phyloP scores from a whole-genome alignment of 2,888 invertebrate species.

The Julus scanicus region DNA sequence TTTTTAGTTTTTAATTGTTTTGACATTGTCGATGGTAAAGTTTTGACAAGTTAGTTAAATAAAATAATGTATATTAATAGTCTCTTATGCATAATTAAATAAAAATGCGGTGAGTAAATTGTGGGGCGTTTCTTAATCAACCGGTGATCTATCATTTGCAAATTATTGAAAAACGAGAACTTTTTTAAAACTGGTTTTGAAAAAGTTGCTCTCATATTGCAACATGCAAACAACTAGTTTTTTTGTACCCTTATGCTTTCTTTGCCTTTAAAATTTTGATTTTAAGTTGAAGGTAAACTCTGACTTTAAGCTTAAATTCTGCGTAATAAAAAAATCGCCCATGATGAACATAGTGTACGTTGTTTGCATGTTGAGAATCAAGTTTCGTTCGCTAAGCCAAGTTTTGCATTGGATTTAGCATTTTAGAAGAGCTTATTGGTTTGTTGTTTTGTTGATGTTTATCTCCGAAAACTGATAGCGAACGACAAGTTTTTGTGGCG shows the following conservation, averaged over 20 bases:
- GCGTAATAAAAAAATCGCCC: slow-evolving; percentile 6
- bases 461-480: not conserved
- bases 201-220: not conserved
- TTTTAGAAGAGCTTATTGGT: slow-evolving; percentile 15
- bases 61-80: not conserved
- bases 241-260: not conserved
- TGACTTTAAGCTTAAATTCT: not conserved
- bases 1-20: too few species aligned
- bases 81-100: not conserved
- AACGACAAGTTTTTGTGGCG: slow-evolving; percentile 41
- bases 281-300: slow-evolving; percentile 25
- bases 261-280: not conserved
- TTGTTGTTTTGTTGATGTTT: slow-evolving; percentile 40
- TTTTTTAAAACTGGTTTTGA: not conserved
- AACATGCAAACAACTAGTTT: not conserved
- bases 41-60: not conserved
- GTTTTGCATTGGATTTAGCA: slow-evolving; percentile 1
- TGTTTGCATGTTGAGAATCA: slow-evolving; percentile 20
- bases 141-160: slow-evolving; percentile 13
- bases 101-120: not conserved
- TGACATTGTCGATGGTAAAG: too few species aligned
- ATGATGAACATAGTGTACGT: not conserved
- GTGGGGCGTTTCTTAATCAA: not conserved
- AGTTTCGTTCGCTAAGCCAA: not conserved
- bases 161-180: not conserved